Evolutionary conservation across 2,113 vertebrate species (phyloP).

Genomic region (Rhinolophus ferrumequinum): DNA sequence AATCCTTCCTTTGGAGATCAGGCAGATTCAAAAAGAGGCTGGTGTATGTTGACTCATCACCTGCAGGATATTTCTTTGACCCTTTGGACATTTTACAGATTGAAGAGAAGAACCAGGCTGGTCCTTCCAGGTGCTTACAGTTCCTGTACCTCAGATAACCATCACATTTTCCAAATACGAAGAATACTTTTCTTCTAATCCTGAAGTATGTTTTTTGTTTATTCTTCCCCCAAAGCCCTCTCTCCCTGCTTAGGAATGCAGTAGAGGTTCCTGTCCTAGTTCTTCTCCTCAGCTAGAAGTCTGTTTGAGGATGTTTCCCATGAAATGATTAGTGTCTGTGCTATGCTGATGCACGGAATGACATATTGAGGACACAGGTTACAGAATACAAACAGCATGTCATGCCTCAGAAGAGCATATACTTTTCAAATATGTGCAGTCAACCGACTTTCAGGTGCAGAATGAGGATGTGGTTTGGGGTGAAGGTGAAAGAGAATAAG

Average conservation of each 20-base stretch:
- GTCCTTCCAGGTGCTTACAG: not conserved
- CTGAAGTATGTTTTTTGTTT: not conserved
- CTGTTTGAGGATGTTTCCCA: not conserved
- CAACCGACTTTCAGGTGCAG: conserved; percentile 58
- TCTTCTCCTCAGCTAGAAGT: not conserved
- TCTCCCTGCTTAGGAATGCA: not conserved
- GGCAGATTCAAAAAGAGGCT: not conserved
- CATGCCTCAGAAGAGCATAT: not conserved
- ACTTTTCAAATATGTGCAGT: conserved; percentile 38
- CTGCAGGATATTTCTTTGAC: not conserved
- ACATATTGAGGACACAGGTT: not conserved
- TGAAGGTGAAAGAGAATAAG: conserved; percentile 57
- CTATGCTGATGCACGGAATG: not conserved
- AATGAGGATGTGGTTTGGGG: conserved; percentile 76
- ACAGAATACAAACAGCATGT: not conserved
- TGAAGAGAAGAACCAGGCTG: not conserved
- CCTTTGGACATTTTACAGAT: not conserved
- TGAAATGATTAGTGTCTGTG: not conserved
- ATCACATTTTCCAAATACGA: not conserved
- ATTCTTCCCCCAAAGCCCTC: not conserved
- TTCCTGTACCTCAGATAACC: not conserved
- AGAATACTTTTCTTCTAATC: not conserved
- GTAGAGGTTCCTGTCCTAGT: not conserved
- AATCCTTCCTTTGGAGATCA: not conserved
- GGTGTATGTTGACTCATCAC: not conserved